Base-by-base conservation (phyloP, 2,113 vertebrate species). In the Centropristis striata region DNA sequence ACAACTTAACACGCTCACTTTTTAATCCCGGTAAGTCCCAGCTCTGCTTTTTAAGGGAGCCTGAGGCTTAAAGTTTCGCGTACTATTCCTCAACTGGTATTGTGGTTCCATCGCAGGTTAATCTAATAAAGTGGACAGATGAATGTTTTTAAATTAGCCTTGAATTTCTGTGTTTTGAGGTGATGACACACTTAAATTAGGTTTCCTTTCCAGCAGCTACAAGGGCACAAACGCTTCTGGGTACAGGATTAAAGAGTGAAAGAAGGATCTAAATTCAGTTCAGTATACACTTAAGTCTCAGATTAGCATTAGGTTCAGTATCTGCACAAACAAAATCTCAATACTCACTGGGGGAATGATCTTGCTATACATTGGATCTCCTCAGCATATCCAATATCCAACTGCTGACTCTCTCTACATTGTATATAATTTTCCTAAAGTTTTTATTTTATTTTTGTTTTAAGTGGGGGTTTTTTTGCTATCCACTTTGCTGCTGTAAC, bases 1-100 rank as follows among this genome's bases (percentile, higher is more conserved):
- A 71, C 73, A 78, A 81, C 9, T 94, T 86, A 90, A 91, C 83
- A 13, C 28, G 53, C 88, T 92, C 53, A 79, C 74, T 82, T 63
- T 73, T 75, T 89, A 92, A 89, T 90, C 87, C 87, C 36, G 14
- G 39, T 71, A 81, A 91, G 16, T 79, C 85, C 32, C 21, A 1
- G 13, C 69, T 86, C 55, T 76, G 59, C 69, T 87, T 70, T 88
- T 80, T 83, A 78, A 81, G 69, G 67, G n/a, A 75, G 66, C 46
- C 86, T 6, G 37, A 71, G 71, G 83, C 41, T 87, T 73, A 84
- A 50, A 8, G 50, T 50, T 39, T 69, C 63, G 64, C 58, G 71
- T 23, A 54, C 58, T 61, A 27, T 53, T 71, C 39, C 54, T 65
- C 3, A 25, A 49, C 76, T 41, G 50, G n/a, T 41, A 72, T 27